A percentile compares a stretch with the other conserved stretches of the same genome.
Evolutionary conservation across 92 coral and sea anemone species (phyloP).

Genomic region (Bergia sp.): DNA sequence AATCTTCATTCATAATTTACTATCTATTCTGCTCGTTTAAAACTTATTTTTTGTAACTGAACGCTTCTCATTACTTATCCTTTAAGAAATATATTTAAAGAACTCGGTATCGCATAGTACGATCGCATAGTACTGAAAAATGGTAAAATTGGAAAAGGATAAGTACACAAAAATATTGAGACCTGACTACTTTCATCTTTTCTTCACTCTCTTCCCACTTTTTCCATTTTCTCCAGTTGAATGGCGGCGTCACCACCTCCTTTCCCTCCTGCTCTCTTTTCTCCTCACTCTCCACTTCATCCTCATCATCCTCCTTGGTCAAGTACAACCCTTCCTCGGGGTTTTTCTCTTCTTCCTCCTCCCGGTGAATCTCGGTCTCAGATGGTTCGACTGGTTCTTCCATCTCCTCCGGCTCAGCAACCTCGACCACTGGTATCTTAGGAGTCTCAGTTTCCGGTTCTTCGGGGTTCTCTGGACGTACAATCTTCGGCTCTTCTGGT

Average conservation of each 20-base stretch:
- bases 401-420: constrained; percentile 2
- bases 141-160: not conserved
- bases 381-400: not conserved
- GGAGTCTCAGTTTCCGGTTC: not conserved
- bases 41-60: no score
- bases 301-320: not conserved
- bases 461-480: not conserved
- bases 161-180: not conserved
- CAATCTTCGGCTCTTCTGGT: not conserved
- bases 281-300: not conserved
- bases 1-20: no score
- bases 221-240: not conserved
- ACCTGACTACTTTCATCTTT: constrained; percentile 27
- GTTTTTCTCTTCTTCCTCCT: not conserved
- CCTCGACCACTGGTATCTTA: not conserved
- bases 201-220: constrained; percentile 28
- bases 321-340: not conserved
- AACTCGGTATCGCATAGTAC: no score
- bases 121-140: not conserved
- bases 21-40: no score
- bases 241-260: not conserved
- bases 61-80: no score
- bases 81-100: no score
- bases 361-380: not conserved
- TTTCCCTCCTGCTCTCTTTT: constrained; percentile 9